A percentile compares a stretch with the other conserved stretches of the same genome.
phyloP scores from a whole-genome alignment of 2,888 invertebrate species.

The Lasioglossum pauxillum region DNA sequence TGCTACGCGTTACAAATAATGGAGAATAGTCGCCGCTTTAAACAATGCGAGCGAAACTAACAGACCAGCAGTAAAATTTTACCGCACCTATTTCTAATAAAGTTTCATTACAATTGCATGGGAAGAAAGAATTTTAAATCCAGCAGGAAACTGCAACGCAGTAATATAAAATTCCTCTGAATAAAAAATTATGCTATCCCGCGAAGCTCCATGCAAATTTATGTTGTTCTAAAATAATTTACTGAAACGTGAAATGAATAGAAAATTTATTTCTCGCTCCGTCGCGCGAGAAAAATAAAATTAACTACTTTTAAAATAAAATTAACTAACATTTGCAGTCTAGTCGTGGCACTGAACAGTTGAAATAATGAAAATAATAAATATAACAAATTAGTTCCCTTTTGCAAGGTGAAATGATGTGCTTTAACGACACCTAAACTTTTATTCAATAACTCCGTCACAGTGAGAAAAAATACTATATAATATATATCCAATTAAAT shows the following conservation, averaged over 20 bases:
- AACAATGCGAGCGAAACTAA: slow-evolving; percentile 1
- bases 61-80: background rate
- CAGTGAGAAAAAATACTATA: background rate
- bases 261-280: background rate
- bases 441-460: background rate
- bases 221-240: background rate
- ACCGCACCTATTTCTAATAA: background rate
- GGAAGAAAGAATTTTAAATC: background rate
- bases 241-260: background rate
- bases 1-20: background rate
- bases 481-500: background rate
- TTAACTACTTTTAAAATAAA: background rate
- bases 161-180: background rate
- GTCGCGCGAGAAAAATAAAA: background rate
- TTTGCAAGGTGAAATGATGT: background rate
- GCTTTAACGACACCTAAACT: background rate
- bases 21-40: background rate
- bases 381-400: background rate
- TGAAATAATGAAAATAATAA: background rate
- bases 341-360: background rate
- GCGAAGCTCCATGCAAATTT: background rate
- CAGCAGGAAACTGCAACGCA: background rate
- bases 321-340: background rate
- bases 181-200: background rate
- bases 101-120: background rate